Evolutionary conservation across 2,888 invertebrate genomes (phyloP).

Genomic region (Diadromus collaris): DNA sequence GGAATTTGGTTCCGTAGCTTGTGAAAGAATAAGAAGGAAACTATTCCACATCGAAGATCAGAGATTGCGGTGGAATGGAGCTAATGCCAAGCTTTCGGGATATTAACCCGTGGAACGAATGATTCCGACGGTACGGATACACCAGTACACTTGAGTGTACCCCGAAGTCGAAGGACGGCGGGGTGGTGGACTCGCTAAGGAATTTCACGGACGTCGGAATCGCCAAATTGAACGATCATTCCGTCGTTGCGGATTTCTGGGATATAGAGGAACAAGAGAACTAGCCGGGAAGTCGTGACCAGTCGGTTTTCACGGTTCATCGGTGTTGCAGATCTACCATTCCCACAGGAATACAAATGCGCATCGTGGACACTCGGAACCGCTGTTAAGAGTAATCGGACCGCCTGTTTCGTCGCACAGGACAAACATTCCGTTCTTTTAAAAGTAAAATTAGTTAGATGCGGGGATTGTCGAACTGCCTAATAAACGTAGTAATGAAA

Average conservation of each 20-base stretch:
- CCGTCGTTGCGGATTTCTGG: conserved; percentile 17
- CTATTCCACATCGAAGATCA: conserved; percentile 23
- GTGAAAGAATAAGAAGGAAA: conserved; percentile 5
- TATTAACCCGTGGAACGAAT: conserved; percentile 50
- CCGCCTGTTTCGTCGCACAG: too few relatives aligned
- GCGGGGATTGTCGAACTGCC: too few relatives aligned
- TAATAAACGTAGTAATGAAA: too few relatives aligned
- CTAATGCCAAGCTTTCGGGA: conserved; percentile 37
- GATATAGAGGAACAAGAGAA: conserved; percentile 2
- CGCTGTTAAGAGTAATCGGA: conserved; percentile 41
- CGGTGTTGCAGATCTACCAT: conserved; percentile 43
- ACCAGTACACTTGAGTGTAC: conserved; percentile 10
- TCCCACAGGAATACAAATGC: conserved; percentile 44
- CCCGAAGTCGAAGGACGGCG: conserved; percentile 35
- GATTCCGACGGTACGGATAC: conserved; percentile 31
- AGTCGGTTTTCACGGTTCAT: neutral
- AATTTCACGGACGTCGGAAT: conserved; percentile 57
- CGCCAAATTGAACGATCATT: conserved; percentile 57
- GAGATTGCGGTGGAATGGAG: conserved; percentile 38
- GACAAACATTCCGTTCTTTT: too few relatives aligned
- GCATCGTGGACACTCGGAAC: neutral
- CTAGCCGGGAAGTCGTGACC: conserved; percentile 4
- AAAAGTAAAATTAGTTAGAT: too few relatives aligned
- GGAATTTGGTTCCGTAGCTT: conserved; percentile 14
- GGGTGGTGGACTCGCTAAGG: conserved; percentile 44